phyloP scores from a whole-genome alignment of 92 coral and sea anemone species.

The Phenganax stokvisi region DNA sequence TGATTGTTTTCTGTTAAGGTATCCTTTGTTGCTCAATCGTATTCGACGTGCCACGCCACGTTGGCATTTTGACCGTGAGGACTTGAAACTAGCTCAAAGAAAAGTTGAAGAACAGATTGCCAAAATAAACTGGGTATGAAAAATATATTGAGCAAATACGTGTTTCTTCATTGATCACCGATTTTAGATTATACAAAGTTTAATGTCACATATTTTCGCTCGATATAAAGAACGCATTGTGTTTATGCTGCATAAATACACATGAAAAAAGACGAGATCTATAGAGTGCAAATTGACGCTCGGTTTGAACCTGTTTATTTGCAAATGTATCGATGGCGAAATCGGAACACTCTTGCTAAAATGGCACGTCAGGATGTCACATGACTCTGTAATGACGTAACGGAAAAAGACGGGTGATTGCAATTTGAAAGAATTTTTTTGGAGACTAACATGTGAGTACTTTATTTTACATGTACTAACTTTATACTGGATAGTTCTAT shows the following conservation, averaged over 20 bases:
- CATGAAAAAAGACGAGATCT: too few relatives aligned
- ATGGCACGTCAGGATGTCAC: not conserved
- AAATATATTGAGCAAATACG: not conserved
- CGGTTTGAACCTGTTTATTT: not conserved
- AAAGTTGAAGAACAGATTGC: constrained; percentile 89
- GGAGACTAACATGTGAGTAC: not conserved
- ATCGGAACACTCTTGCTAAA: too few relatives aligned
- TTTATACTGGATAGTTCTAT: too few relatives aligned
- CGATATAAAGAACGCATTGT: too few relatives aligned
- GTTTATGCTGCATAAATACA: too few relatives aligned
- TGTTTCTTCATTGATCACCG: too few relatives aligned
- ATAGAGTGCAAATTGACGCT: too few relatives aligned
- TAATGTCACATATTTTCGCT: too few relatives aligned
- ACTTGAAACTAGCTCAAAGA: constrained; percentile 86
- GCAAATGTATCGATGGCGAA: not conserved
- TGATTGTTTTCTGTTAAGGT: constrained; percentile 42
- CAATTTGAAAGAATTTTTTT: too few relatives aligned
- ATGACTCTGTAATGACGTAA: not conserved
- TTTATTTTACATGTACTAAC: too few relatives aligned
- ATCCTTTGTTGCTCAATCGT: constrained; percentile 83
- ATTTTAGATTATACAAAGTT: too few relatives aligned
- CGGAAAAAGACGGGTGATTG: not conserved
- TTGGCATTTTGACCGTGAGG: constrained; percentile 78
- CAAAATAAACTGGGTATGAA: constrained; percentile 81
- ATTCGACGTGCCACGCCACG: constrained; percentile 91